Evolutionary conservation across 2,113 vertebrate species (phyloP), one percentile per base, ranked within the genome.

Genomic region (Isichthys henryi): DNA sequence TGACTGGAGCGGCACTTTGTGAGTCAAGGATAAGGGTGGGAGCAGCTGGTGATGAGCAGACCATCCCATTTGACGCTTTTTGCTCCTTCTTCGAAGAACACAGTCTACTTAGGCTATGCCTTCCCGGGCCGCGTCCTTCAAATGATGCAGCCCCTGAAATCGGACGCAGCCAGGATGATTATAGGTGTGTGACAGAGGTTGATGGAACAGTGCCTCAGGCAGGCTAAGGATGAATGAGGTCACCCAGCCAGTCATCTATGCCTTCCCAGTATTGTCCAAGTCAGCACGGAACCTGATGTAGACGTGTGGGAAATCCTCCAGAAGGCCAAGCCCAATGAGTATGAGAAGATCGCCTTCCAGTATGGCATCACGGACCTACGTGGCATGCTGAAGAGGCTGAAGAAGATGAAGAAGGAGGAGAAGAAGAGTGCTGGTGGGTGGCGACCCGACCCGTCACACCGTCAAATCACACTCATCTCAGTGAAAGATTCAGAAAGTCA

Each of bases 301-400:
- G 97, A 98, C 50, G 96, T 98, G 7, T 98, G 97, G 97, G 94
- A 96, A 3, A 96, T 97, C 87, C 96, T 97, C 23, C 92, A 92
- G 84, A 92, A 94, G 0, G 96, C 98, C 17, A 93, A 97, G 0
- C 88, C 97, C 0, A 95, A 97, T 0, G 97, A 98, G 86, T 99
- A 97, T 0, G 97, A 99, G 95, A 99, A 98, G 94, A 98, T 99
- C 13, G 98, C 98, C 90, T 99, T 99, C 94, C 97, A 99, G 94
- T 94, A 99, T 0, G 98, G 98, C 0, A 97, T 99, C 91, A 99
- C 98, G 0, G 98, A 99, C 92, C 94, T 99, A 91, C 96, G 98
- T 0, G 98, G 98, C 53, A 97, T 99, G 97, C 96, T 99, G 31
- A 98, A 97, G 94, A 95, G 98, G 35, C 96, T 99, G 92, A 99